These are phyloP conservation scores for Python bivittatus DNA, from an alignment of 2,113 vertebrate species.

Conservation along the genomic window DNA sequence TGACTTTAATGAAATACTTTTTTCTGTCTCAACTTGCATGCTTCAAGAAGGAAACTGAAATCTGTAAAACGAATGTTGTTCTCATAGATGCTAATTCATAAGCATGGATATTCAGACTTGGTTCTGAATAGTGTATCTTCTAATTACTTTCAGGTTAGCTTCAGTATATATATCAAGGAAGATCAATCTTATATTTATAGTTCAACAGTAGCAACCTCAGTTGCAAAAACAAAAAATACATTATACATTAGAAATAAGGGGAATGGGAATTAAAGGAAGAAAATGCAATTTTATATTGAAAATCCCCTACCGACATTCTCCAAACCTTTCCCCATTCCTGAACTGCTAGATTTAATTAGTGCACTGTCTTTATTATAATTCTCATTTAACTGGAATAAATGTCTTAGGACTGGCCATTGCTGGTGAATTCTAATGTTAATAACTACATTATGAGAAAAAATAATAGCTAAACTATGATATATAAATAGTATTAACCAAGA, in stretches of 20 bases:
- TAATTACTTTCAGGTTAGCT: neutral
- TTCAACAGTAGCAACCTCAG: neutral
- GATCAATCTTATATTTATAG: neutral
- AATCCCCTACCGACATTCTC: neutral
- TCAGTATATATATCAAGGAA: neutral
- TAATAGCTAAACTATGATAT: neutral
- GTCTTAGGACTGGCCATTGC: neutral
- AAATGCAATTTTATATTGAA: neutral
- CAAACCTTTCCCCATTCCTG: neutral
- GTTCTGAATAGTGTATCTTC: neutral
- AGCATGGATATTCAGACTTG: neutral
- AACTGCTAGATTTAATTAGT: neutral
- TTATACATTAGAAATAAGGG: neutral
- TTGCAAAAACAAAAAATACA: neutral
- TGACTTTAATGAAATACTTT: neutral
- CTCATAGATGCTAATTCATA: neutral
- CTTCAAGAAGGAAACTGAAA: neutral
- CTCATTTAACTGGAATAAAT: neutral
- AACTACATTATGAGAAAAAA: neutral
- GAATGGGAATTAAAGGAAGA: neutral
- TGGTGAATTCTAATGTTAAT: neutral
- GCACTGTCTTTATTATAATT: neutral
- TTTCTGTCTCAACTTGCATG: neutral
- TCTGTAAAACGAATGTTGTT: neutral
- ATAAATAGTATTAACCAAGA: neutral